Evolutionary conservation across 2,797 vertebrate species (phyloP).

Genomic region (Mus spretus): DNA sequence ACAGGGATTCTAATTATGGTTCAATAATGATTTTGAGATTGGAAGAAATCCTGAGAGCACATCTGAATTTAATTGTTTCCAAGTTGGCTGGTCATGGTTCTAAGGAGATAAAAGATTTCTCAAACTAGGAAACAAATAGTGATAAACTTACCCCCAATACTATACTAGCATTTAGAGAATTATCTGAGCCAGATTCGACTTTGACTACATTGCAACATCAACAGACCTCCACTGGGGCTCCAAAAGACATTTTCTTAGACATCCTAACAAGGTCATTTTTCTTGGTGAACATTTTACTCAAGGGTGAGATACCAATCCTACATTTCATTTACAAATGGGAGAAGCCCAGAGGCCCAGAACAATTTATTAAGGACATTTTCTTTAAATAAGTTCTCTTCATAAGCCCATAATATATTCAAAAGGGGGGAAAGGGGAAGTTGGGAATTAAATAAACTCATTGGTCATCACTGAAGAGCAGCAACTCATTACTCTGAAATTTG

Average conservation of each 20-base stretch:
- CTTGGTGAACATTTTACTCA: constrained; percentile 59
- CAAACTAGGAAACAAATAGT: constrained; percentile 39
- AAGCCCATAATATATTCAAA: constrained; percentile 67
- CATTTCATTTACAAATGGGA: constrained; percentile 66
- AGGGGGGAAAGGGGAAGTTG: not conserved
- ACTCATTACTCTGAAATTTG: constrained; percentile 63
- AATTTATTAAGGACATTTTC: constrained; percentile 68
- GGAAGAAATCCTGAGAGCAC: constrained; percentile 35
- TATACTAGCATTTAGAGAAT: constrained; percentile 42
- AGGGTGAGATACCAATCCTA: constrained; percentile 47
- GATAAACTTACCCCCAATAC: constrained; percentile 8
- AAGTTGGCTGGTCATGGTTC: not conserved
- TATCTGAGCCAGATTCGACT: constrained; percentile 49
- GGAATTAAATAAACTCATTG: constrained; percentile 57
- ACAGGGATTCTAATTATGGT: not conserved
- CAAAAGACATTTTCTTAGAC: constrained; percentile 59
- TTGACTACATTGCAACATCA: constrained; percentile 3
- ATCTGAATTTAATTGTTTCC: constrained; percentile 40
- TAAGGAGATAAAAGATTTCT: constrained; percentile 50
- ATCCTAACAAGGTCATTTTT: constrained; percentile 66
- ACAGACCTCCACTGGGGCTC: not conserved
- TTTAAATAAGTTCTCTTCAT: constrained; percentile 70
- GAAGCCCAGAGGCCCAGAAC: constrained; percentile 48
- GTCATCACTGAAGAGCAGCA: constrained; percentile 38
- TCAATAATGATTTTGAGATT: not conserved